Evolutionary conservation across 1,140 invertebrate species (phyloP).

Genomic region (Plodia interpunctella): DNA sequence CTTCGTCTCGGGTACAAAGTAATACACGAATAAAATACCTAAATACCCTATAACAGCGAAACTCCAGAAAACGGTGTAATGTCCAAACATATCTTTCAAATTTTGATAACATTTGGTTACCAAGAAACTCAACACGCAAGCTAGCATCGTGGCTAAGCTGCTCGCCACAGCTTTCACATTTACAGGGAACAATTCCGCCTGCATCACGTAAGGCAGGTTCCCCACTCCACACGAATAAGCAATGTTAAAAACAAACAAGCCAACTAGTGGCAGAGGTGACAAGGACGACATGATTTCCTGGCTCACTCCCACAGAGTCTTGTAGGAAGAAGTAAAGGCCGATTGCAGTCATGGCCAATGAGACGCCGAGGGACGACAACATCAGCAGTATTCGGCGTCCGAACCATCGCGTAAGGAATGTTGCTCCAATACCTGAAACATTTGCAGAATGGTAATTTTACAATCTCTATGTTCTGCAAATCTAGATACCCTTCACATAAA

Average conservation of each 20-base stretch:
- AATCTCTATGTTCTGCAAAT: no score
- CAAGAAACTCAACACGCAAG: conserved; percentile 70
- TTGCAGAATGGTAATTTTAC: no score
- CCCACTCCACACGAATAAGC: conserved; percentile 78
- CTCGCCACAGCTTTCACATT: conserved; percentile 79
- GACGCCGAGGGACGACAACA: conserved; percentile 78
- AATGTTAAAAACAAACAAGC: conserved; percentile 79
- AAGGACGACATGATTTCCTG: conserved; percentile 47
- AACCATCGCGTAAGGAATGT: conserved; percentile 84
- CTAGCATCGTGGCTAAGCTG: conserved; percentile 58
- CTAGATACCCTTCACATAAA: no score
- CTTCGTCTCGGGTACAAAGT: conserved; percentile 86
- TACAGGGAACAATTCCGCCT: conserved; percentile 80
- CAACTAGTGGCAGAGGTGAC: conserved; percentile 75
- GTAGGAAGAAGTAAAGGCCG: conserved; percentile 75
- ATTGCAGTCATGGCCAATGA: conserved; percentile 76
- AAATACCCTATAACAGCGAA: conserved; percentile 76
- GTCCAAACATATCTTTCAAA: conserved; percentile 73
- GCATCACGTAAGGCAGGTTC: conserved; percentile 79
- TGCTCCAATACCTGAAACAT: conserved; percentile 78
- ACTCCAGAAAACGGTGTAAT: conserved; percentile 78
- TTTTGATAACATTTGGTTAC: conserved; percentile 78
- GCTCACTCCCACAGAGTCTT: conserved; percentile 47
- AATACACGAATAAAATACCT: conserved; percentile 78
- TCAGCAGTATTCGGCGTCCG: conserved; percentile 84